Conservation (phyloP, 2,113 vertebrate genomes). For the Corythornis cristatus region DNA sequence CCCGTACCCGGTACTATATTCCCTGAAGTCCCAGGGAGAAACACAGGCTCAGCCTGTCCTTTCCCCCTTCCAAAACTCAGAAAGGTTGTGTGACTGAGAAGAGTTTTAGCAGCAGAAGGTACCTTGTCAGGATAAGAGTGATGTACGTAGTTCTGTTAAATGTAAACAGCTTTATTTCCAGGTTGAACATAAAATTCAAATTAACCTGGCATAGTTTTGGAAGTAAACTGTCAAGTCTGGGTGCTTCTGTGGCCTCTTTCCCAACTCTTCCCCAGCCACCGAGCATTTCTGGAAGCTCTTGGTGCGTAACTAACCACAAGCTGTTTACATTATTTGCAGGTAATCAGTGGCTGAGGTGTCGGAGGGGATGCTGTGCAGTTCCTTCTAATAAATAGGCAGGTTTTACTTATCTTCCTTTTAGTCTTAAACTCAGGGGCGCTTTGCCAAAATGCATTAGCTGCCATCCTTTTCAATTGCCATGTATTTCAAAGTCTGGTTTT, state of each 20-base stretch:
- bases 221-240: fast-evolving
- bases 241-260: not conserved
- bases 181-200: not conserved
- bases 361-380: not conserved
- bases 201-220: not conserved
- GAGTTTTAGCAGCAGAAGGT: not conserved
- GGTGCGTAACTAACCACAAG: not conserved
- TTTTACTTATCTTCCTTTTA: not conserved
- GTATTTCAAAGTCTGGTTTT: not conserved
- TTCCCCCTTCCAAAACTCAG: not conserved
- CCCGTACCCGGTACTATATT: fast-evolving
- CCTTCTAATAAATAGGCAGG: not conserved
- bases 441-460: not conserved
- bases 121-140: not conserved
- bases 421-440: not conserved
- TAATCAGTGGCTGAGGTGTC: not conserved
- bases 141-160: not conserved
- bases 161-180: not conserved
- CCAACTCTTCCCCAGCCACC: not conserved
- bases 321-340: not conserved
- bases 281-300: not conserved
- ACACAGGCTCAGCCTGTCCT: not conserved
- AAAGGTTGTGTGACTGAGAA: not conserved
- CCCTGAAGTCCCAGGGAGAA: not conserved
- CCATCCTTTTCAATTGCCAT: not conserved